Conservation (phyloP, 2,797 vertebrate genomes). For the Pangasius sanitwongsei region DNA sequence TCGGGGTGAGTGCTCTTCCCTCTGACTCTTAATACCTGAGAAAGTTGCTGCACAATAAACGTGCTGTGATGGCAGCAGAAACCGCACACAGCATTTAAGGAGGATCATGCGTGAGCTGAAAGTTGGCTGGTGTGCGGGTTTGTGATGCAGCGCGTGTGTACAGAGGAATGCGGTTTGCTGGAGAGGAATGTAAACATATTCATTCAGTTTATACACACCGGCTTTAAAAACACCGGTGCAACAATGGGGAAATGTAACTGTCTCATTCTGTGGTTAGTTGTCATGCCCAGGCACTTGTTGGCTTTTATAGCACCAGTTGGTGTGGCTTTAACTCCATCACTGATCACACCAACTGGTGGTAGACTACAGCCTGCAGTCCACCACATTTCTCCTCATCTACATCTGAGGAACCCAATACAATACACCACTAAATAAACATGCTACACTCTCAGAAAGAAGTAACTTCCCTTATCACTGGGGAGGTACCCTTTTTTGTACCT, state of each 20-base stretch:
- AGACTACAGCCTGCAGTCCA: neutral
- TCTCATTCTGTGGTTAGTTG: neutral
- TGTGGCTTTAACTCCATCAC: conserved; percentile 3
- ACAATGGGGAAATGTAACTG: neutral
- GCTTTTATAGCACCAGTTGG: neutral
- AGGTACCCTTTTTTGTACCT: neutral
- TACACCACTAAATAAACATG: neutral
- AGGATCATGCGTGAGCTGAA: neutral
- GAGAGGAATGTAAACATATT: neutral
- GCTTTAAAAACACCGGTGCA: neutral
- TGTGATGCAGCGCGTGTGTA: neutral
- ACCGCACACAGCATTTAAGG: neutral
- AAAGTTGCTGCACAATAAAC: conserved; percentile 57
- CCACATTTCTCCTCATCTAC: neutral
- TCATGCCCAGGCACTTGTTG: conserved; percentile 16
- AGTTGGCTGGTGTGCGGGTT: conserved; percentile 8
- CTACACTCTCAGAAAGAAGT: neutral
- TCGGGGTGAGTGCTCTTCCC: conserved; percentile 62
- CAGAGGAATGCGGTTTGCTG: conserved; percentile 6
- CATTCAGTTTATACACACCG: neutral
- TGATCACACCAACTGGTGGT: conserved; percentile 30
- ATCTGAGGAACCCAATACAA: neutral
- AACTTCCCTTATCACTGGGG: neutral
- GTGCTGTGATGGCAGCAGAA: neutral
- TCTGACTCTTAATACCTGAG: conserved; percentile 11